Base-by-base conservation (phyloP, 1,140 invertebrate species). In the Coenobita brevimanus region DNA sequence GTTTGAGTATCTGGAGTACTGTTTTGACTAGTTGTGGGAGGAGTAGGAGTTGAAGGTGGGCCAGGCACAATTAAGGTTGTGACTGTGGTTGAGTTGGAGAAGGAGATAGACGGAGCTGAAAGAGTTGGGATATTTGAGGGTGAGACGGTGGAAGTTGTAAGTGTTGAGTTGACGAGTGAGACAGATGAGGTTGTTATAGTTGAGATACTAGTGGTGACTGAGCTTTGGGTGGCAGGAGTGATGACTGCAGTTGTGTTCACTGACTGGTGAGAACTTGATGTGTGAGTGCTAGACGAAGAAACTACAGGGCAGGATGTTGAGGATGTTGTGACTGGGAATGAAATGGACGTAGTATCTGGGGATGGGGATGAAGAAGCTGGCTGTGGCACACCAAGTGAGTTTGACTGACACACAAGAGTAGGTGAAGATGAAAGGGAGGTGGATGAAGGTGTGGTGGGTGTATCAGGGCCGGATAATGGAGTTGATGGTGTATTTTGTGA, bases 1-100 rank as follows among this genome's bases (percentile, higher is more conserved):
- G 46, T 71, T 54, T 69, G 78, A 73, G 75, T 80, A 69, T 88
- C 76, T 27, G 54, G 38, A 73, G 43, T 88, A 73, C 46, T 46
- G 36, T 62, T 33, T 24, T 15, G 54, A 33, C 43, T 54, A 54
- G 21, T 62, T 17, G 79, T 36, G 54, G 54, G 21, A n/a, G 85
- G n/a, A 41, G 85, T 27, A 71, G 76, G 54, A 75, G 33, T n/a
- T 27, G 57, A 24, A 38, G 83, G 67, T 24, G 75, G 46, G 30
- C 38, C 30, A 13, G 41, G 50, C 21, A 79, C 46, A 46, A 21
- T 54, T 50, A 79, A 13, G 24, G 38, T 79, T 24, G 75, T 24
- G 10, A 79, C 75, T 27, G 46, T 82, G n/a, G 46, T 46, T 54
- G 46, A 33, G 33, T 57, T 62, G 57, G 79, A 33, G 15, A 60